Base-by-base conservation (phyloP, 64 coral and sea anemone genomes). In the Montipora foliosa region DNA sequence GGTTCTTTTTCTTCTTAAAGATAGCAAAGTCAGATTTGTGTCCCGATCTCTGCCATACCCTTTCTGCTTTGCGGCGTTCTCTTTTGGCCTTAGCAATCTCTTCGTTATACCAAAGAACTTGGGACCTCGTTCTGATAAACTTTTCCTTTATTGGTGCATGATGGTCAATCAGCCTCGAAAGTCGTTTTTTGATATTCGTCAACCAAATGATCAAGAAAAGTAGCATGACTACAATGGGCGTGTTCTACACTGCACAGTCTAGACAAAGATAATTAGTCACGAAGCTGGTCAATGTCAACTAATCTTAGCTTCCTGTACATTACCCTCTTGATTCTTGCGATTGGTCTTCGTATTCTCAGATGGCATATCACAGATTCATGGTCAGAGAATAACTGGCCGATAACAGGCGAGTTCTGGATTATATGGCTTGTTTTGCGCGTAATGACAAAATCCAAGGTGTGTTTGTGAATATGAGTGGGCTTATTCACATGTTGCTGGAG, bases 21-120 rank as follows among this genome's bases (percentile, higher is more conserved):
- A 64, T 70, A 51, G 17, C 16, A 81, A 80, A 91, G 83, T 95
- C 89, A 69, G 75, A 70, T 80, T 81, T 82, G 59, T 67, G 77
- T 83, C 70, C 91, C 75, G 82, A 78, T 74, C 70, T 90, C 46
- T 75, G 73, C 75, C 82, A 95, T 49, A 80, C 83, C 87, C 75
- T 95, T 80, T 95, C 88, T 58, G 78, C 88, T 79, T 87, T 91
- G 44, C 81, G 88, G 47, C 94, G 79, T 59, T 91, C 74, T 68
- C 89, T 90, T 74, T 89, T 87, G 37, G 93, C 87, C 93, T 87
- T 79, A n/a, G 87, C 71, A 72, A 95, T 95, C 72, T 95, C 79
- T 55, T 91, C 80, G 47, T 83, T 91, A 66, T 87, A 95, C 81
- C 88, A 91, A 53, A 64, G 89, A 79, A 91, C 94, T 62, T 85